phyloP scores from a whole-genome alignment of 2,797 vertebrate genomes.

The Pogoniulus pusillus region DNA sequence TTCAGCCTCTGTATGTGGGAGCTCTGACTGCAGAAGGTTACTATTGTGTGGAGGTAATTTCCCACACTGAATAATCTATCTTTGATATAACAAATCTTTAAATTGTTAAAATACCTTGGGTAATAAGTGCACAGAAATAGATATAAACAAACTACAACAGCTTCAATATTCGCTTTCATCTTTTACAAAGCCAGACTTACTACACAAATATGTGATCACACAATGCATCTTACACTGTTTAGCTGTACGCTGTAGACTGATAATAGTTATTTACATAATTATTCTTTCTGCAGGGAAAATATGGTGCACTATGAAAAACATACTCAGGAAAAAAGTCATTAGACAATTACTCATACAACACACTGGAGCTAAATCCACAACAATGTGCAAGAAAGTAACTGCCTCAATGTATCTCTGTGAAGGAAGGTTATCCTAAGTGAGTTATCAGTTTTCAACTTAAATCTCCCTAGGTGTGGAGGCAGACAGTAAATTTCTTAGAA shows the following conservation, averaged over 20 bases:
- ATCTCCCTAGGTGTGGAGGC: background rate
- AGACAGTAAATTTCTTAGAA: background rate
- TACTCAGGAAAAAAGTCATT: conserved; percentile 26
- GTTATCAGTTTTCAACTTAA: background rate
- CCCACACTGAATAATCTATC: background rate
- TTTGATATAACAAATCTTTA: conserved; percentile 33
- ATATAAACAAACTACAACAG: conserved; percentile 23
- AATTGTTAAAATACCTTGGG: conserved; percentile 30
- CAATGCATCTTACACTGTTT: conserved; percentile 18
- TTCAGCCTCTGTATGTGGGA: background rate
- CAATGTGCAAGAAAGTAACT: conserved; percentile 14
- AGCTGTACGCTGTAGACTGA: conserved; percentile 6
- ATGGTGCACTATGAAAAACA: background rate
- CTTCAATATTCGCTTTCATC: conserved; percentile 45
- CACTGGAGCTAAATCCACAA: conserved; percentile 44
- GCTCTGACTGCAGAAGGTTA: background rate
- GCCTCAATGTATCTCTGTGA: background rate
- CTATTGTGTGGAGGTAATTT: conserved; percentile 22
- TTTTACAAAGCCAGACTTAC: conserved; percentile 31
- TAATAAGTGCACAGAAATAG: background rate
- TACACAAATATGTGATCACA: conserved; percentile 28
- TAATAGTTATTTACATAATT: conserved; percentile 68
- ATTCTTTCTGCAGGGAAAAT: conserved; percentile 62
- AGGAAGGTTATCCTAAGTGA: background rate
- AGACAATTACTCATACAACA: conserved; percentile 40